Conservation (phyloP, 2,113 vertebrate species). For the rabbit (Oryctolagus cuniculus) region mOryCun1.1 NC_091445.1:59412501-59413000, state of each 20-base stretch:
- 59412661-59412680: conserved; percentile 5
- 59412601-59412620: background rate
- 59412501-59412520: conserved; percentile 23
- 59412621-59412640: background rate
- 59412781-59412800: background rate
- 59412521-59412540: conserved; percentile 5
- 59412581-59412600: conserved; percentile 2
- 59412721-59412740: background rate
- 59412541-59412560: conserved; percentile 44
- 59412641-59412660: background rate
- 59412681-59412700: background rate
- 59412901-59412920: background rate
- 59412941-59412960: background rate
- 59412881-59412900: background rate
- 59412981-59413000: background rate
- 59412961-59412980: background rate
- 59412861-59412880: conserved; percentile 3
- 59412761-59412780: background rate
- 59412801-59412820: background rate
- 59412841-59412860: conserved; percentile 23
- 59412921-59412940: background rate
- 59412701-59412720: background rate
- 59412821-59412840: background rate
- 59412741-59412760: background rate
- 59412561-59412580: background rate